Base-by-base conservation (phyloP, 2,113 vertebrate species). In the Triplophysa tibetana region DNA sequence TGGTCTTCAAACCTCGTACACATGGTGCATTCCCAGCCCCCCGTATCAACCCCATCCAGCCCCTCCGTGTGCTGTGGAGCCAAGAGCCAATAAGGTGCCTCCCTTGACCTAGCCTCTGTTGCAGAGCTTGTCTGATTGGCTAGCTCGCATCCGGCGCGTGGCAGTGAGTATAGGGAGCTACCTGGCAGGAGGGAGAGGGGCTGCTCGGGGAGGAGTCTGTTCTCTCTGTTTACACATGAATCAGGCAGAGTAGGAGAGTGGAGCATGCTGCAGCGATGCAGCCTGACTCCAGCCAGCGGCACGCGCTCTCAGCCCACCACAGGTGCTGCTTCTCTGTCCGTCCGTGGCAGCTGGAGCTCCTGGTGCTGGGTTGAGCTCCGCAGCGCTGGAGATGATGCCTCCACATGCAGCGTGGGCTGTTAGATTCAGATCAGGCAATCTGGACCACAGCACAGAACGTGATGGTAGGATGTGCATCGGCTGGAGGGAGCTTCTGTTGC, bases 1-100 rank as follows among this genome's bases (percentile, higher is more conserved):
- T 86, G 78, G 70, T 88, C 88, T 88, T 89, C 84, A 89, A 89
- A 91, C 83, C 91, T 87, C 17, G 85, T 90, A 88, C 90, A 91
- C 89, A 89, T 90, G 87, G 88, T 86, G 64, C 56, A 45, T 84
- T 81, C 81, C 84, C 79, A 86, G 77, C 74, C 86, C 85, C 86
- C 87, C 81, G 61, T 80, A 85, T 72, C 79, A 70, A 56, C 75
- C 82, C 68, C 83, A 26, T 67, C 81, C 67, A 17, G 80, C 82
- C 80, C 83, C 24, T 67, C 86, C 89, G 45, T 74, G 81, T 83
- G 82, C 72, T 74, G 79, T 80, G 11, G 52, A 1, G 54, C 70
- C 12, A 21, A n/a, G 8, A 9, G 17, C 91, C 91, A 91, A 90
- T 90, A 62, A 62, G 45, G 3, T 26, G 14, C 29, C 64, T 65